Percentiles rank a stretch among this genome's conserved stretches.
These are phyloP conservation scores for Eupithecia subumbrata DNA, from an alignment of 2,888 invertebrate genomes.

Conservation along the genomic window DNA sequence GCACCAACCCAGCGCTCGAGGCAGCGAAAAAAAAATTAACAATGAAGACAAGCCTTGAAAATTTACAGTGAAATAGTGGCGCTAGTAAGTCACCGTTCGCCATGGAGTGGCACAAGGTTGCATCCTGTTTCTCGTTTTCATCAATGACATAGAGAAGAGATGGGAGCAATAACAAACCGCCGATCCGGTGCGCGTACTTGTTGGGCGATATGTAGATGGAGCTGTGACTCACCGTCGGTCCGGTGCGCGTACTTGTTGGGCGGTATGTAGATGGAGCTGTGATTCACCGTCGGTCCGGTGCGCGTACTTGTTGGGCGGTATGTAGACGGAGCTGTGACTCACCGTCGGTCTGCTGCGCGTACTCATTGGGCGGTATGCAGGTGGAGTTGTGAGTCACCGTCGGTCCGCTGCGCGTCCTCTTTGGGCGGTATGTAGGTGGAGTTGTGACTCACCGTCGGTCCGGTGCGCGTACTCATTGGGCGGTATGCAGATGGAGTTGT, in stretches of 20 bases:
- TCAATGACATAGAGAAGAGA: slow-evolving; percentile 41
- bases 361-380: slow-evolving; percentile 72
- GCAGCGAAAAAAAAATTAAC: not conserved
- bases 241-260: slow-evolving; percentile 60
- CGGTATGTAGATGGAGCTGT: slow-evolving; percentile 78
- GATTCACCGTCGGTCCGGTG: slow-evolving; percentile 37
- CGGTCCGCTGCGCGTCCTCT: slow-evolving; percentile 51
- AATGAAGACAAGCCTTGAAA: too few species aligned
- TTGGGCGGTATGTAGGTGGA: slow-evolving; percentile 74
- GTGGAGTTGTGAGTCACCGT: slow-evolving; percentile 49
- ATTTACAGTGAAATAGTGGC: too few species aligned
- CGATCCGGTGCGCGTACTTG: slow-evolving; percentile 51
- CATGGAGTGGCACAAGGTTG: not conserved
- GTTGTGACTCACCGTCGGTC: slow-evolving; percentile 15
- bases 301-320: slow-evolving; percentile 67
- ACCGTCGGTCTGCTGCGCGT: slow-evolving; percentile 46
- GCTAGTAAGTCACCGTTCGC: not conserved
- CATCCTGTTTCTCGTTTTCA: not conserved
- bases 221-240: slow-evolving; percentile 46
- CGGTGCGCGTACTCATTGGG: slow-evolving; percentile 60
- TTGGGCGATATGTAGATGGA: slow-evolving; percentile 77
- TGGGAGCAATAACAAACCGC: slow-evolving; percentile 17
- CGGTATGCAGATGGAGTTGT: slow-evolving; percentile 77
- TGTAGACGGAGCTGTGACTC: slow-evolving; percentile 60
- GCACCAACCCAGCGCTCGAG: too few species aligned